A percentile compares a stretch with the other conserved stretches of the same genome.
phyloP scores from a whole-genome alignment of 2,113 vertebrate species.

The Numida meleagris region DNA sequence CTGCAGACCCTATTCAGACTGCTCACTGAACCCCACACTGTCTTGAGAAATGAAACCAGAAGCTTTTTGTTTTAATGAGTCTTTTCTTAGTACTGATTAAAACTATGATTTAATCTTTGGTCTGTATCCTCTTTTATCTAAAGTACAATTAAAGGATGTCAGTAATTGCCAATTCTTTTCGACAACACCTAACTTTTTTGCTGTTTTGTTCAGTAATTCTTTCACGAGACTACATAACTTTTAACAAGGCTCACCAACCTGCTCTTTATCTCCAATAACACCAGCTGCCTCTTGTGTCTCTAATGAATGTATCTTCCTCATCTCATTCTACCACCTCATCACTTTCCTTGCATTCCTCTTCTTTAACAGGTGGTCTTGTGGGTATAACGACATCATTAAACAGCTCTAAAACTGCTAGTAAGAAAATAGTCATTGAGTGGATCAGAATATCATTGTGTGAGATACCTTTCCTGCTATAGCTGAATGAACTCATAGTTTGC shows the following conservation, averaged over 20 bases:
- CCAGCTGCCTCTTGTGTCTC: constrained; percentile 12
- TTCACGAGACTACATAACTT: constrained; percentile 37
- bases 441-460: not conserved
- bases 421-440: constrained; percentile 27
- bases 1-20: constrained; percentile 30
- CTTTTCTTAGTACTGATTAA: constrained; percentile 29
- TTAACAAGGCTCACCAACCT: constrained; percentile 57
- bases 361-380: constrained; percentile 55
- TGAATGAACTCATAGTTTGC: not conserved
- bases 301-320: constrained; percentile 21
- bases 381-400: constrained; percentile 57
- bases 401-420: constrained; percentile 22
- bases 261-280: constrained; percentile 24
- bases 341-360: constrained; percentile 36
- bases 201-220: constrained; percentile 13
- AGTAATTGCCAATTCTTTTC: constrained; percentile 6
- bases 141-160: constrained; percentile 33
- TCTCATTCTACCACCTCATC: constrained; percentile 43
- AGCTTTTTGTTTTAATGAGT: not conserved
- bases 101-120: constrained; percentile 37
- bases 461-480: not conserved
- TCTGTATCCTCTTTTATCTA: constrained; percentile 29
- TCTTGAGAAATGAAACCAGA: not conserved
- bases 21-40: not conserved
- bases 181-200: constrained; percentile 20